Conservation (phyloP, 2,797 vertebrate species). For the Sebastes taczanowskii region DNA sequence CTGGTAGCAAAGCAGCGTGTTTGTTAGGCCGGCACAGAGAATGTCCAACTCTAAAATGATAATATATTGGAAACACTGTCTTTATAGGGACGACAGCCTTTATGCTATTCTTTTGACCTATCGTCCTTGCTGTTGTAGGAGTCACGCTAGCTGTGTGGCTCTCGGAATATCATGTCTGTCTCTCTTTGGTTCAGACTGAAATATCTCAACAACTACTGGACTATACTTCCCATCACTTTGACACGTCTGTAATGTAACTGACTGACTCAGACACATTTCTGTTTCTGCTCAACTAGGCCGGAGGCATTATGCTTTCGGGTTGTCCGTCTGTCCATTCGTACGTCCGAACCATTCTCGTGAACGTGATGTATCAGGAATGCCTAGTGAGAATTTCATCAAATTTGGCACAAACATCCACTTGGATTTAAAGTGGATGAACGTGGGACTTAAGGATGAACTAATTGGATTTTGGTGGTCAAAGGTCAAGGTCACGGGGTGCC, state of each 20-base stretch:
- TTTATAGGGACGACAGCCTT: not conserved
- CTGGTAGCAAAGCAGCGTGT: slow-evolving; percentile 1
- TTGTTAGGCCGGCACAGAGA: not conserved
- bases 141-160: not conserved
- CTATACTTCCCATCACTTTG: not conserved
- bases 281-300: not conserved
- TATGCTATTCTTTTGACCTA: not conserved
- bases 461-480: too few relatives aligned
- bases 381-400: fast-evolving
- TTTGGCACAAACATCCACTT: too few relatives aligned
- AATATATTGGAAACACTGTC: not conserved
- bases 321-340: too few relatives aligned
- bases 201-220: not conserved
- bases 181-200: not conserved
- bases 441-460: too few relatives aligned
- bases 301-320: too few relatives aligned
- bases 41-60: not conserved
- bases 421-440: too few relatives aligned
- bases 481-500: too few relatives aligned
- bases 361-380: too few relatives aligned
- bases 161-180: not conserved
- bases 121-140: not conserved
- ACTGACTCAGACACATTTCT: not conserved
- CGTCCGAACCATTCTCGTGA: too few relatives aligned
- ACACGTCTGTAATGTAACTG: not conserved